phyloP scores from a whole-genome alignment of 1,140 invertebrate species.

The Euura saliciscinereae region DNA sequence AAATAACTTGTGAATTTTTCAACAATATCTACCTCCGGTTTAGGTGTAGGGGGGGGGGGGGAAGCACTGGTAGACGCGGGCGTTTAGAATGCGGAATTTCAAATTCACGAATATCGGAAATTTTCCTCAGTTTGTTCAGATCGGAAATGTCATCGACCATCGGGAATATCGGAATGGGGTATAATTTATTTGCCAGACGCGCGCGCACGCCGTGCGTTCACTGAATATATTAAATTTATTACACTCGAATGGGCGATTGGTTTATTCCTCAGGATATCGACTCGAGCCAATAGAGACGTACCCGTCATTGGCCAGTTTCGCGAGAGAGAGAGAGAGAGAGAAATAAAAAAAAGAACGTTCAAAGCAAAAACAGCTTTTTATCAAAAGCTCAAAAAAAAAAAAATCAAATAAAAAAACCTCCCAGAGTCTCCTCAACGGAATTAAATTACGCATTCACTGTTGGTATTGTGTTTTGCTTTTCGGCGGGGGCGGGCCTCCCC shows the following conservation, averaged over 20 bases:
- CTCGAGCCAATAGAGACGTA: background rate
- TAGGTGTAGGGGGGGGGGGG: background rate
- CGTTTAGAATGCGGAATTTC: slow-evolving; percentile 5
- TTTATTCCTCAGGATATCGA: background rate
- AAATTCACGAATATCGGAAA: background rate
- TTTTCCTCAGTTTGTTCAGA: background rate
- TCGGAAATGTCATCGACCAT: slow-evolving; percentile 4
- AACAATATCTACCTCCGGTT: background rate
- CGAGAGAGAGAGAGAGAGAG: background rate
- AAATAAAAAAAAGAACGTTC: background rate
- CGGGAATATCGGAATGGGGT: background rate
- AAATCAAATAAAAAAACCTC: background rate
- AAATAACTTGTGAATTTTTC: slow-evolving; percentile 6
- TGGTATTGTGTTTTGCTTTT: background rate
- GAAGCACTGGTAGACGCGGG: background rate
- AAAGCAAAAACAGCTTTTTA: background rate
- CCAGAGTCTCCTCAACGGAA: background rate
- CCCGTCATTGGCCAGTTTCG: background rate
- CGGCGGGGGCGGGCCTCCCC: background rate
- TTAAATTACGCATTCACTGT: slow-evolving; percentile 2
- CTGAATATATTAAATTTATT: slow-evolving; percentile 5
- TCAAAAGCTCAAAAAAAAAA: background rate
- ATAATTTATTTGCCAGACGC: slow-evolving; percentile 1
- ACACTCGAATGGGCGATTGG: background rate
- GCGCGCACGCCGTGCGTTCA: background rate